Base-by-base conservation (phyloP, 1,140 invertebrate genomes). In the Chlorops oryzae region DNA sequence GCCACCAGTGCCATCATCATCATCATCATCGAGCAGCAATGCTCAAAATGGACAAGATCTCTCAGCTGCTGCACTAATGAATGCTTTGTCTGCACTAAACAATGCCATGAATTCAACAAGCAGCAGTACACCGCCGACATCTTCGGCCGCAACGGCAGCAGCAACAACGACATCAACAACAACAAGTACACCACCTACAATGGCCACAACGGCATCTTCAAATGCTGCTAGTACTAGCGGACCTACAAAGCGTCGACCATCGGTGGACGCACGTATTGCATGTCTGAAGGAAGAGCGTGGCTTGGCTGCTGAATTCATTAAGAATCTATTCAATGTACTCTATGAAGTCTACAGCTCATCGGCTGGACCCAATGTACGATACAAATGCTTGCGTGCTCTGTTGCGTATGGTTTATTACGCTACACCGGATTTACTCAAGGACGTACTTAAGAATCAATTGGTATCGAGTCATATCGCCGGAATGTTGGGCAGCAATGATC, bases 321-420 rank as follows among this genome's bases (percentile, higher is more conserved):
- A 87, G 65, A 88, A 92, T 20, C 76, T 98, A 47, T 96, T 98
- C 75, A 87, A 87, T 35, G 86, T 91, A 17, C 77, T 96, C 15
- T 94, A 96, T 74, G 93, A 98, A 77, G 93, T 98, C 20, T 98
- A 98, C 74, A 95, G 92, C 65, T 95, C 91, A 55, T 96, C 92
- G 20, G 94, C 95, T 47, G 95, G 95, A 5, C 93, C 93, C n/a
- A 90, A 93, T 46, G 92, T 98, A 12, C 84, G 94, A 61, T 94
- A 93, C 74, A 95, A 96, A 74, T 97, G 94, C 72, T 80, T 98
- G 21, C 85, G 92, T 65, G 93, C 95, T n/a, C 79, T 98, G 18
- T 78, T 98, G 13, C 80, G 94, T 43, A 96, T 97, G 87, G 90
- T 98, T 1, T 96, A 92, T 74, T 96, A 95, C 73, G 88, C 93